A percentile compares a stretch with the other conserved stretches of the same genome.
phyloP scores from a whole-genome alignment of 2,113 vertebrate species.

The Charadrius vociferus region DNA sequence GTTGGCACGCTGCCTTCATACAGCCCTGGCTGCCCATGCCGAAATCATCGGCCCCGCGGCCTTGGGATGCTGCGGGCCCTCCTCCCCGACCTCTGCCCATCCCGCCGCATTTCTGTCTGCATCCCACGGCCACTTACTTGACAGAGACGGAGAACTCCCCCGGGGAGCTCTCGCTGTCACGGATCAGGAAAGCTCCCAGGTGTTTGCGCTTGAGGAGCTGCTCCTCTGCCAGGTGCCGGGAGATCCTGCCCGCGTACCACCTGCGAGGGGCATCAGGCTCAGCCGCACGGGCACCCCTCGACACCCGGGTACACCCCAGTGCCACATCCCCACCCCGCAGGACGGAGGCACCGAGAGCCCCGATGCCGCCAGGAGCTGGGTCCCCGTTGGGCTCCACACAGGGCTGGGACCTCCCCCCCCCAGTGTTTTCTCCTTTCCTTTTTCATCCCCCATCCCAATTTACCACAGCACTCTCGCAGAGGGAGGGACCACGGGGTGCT shows the following conservation, averaged over 20 bases:
- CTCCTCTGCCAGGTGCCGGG: conserved; percentile 87
- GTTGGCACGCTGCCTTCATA: rapidly evolving
- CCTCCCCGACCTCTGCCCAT: neutral
- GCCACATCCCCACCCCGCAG: neutral
- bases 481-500: neutral
- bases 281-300: neutral
- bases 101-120: rapidly evolving
- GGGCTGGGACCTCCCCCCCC: neutral
- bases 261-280: conserved; percentile 58
- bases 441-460: rapidly evolving
- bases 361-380: rapidly evolving
- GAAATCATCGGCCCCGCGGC: rapidly evolving
- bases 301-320: rapidly evolving
- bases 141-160: conserved; percentile 95
- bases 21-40: neutral
- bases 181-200: conserved; percentile 87
- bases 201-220: conserved; percentile 79
- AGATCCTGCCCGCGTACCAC: conserved; percentile 92
- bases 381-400: rapidly evolving
- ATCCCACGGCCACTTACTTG: conserved; percentile 75
- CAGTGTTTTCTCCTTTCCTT: neutral
- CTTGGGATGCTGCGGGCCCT: neutral
- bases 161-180: conserved; percentile 92
- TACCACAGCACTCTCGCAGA: rapidly evolving
- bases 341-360: rapidly evolving